These are phyloP conservation scores for Tautogolabrus adspersus DNA, from an alignment of 2,113 vertebrate genomes.

Conservation along the genomic window DNA sequence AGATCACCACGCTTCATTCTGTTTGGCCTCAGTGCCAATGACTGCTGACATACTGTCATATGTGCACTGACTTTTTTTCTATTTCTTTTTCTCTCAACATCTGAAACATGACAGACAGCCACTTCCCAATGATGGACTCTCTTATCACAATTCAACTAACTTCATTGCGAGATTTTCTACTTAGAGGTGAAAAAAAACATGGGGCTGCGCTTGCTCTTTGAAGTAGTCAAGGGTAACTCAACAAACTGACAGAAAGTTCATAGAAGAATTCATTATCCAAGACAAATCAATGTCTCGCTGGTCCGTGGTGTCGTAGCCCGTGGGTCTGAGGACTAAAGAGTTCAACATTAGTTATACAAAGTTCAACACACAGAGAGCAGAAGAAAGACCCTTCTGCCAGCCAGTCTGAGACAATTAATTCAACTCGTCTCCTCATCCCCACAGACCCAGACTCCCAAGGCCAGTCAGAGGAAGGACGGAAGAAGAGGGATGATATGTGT, in stretches of 20 bases:
- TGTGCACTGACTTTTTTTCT: slow-evolving; percentile 47
- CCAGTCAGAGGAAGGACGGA: slow-evolving; percentile 50
- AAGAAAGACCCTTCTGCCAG: slow-evolving; percentile 31
- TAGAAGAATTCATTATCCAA: slow-evolving; percentile 53
- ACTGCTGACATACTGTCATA: slow-evolving; percentile 62
- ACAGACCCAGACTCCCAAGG: slow-evolving; percentile 55
- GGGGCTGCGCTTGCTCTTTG: slow-evolving; percentile 44
- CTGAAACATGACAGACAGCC: slow-evolving; percentile 47
- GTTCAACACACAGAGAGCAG: slow-evolving; percentile 47
- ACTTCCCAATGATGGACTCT: slow-evolving; percentile 29
- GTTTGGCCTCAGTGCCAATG: slow-evolving; percentile 42
- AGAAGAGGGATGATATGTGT: slow-evolving; percentile 34
- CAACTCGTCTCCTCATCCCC: slow-evolving; percentile 39
- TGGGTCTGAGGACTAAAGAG: slow-evolving; percentile 43
- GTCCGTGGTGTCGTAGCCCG: slow-evolving; percentile 42
- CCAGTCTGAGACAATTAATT: slow-evolving; percentile 64
- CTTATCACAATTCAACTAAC: slow-evolving; percentile 52
- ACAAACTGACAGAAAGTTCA: slow-evolving; percentile 59
- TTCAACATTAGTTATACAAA: slow-evolving; percentile 60
- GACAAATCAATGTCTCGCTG: slow-evolving; percentile 55
- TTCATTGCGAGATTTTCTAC: slow-evolving; percentile 53
- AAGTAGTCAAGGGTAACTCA: slow-evolving; percentile 59
- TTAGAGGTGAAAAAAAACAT: slow-evolving; percentile 14
- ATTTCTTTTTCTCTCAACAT: slow-evolving; percentile 46
- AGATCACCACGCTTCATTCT: slow-evolving; percentile 13